Base-by-base conservation (phyloP, 2,797 vertebrate species). In the Fratercula arctica region DNA sequence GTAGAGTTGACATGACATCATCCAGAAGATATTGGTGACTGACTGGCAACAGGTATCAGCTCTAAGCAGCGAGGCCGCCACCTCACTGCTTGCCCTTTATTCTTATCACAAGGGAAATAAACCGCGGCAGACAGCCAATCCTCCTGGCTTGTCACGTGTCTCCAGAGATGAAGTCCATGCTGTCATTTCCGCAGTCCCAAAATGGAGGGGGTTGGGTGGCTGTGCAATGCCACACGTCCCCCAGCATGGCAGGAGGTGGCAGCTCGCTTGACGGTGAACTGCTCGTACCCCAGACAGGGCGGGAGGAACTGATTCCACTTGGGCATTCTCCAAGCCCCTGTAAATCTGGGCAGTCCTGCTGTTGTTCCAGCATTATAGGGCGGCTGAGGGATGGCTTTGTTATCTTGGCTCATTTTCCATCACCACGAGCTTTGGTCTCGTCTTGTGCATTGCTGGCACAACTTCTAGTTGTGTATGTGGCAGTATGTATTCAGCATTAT, bases 81-180 rank as follows among this genome's bases (percentile, higher is more conserved):
- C 61, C 63, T 79, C 2, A 0, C 46, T 79, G 76, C 56, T 67
- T 7, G 1, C n/a, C 68, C 64, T 20, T 45, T 26, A 18, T 16
- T 77, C 50, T 48, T 39, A 4, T 11, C 10, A 4, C 18, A 26
- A 0, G 45, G 14, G 51, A 11, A 13, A 1, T 33, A 43, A 68
- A 13, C 28, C 2, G 0, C 4, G 8, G 5, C 67, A 79, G 75
- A 29, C 3, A 8, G 25, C 15, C 0, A 0, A 7, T 19, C 26
- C n/a, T 60, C 24, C 72, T 51, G 53, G 10, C 41, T 64, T 31
- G 14, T 48, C 53, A 8, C 2, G 0, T 1, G 4, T 7, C 41
- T 54, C 14, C 16, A 7, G 54, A 56, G 67, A 23, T 76, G 76
- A 72, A 35, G 14, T 45, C 33, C 46, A 3, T 2, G 29, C 5